phyloP scores from a whole-genome alignment of 2,888 invertebrate species.

The Acleris laterana region DNA sequence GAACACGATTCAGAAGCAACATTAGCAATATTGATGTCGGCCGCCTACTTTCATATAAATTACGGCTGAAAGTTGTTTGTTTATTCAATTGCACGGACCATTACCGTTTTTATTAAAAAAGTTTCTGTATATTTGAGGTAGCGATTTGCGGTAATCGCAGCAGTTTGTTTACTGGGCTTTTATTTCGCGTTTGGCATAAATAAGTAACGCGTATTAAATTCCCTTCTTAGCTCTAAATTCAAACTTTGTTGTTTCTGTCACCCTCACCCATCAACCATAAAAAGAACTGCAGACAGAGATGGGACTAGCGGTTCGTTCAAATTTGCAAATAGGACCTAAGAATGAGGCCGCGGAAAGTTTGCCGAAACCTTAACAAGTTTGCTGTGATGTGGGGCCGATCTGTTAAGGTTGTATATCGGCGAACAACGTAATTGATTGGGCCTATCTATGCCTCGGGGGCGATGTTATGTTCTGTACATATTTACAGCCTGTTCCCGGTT shows the following conservation, averaged over 20 bases:
- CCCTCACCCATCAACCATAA: no score
- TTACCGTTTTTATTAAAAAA: constrained; percentile 47
- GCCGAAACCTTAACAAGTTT: constrained; percentile 15
- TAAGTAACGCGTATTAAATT: constrained; percentile 14
- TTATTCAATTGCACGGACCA: constrained; percentile 41
- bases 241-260: no score
- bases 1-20: constrained; percentile 6
- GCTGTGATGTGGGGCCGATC: constrained; percentile 8
- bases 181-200: constrained; percentile 25
- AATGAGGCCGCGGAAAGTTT: constrained; percentile 17
- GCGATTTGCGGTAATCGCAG: constrained; percentile 39
- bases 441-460: background rate
- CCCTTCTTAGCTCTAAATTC: no score
- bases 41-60: constrained; percentile 43
- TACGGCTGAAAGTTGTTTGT: constrained; percentile 38
- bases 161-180: constrained; percentile 31
- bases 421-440: constrained; percentile 5
- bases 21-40: constrained; percentile 40
- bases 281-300: no score
- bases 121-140: constrained; percentile 42
- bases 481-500: no score
- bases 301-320: no score
- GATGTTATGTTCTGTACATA: background rate
- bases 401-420: constrained; percentile 4
- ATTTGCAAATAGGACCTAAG: background rate